Percentiles rank a stretch among this genome's conserved stretches.
Evolutionary conservation across 64 coral and sea anemone species (phyloP).

Genomic region (Montipora capricornis): DNA sequence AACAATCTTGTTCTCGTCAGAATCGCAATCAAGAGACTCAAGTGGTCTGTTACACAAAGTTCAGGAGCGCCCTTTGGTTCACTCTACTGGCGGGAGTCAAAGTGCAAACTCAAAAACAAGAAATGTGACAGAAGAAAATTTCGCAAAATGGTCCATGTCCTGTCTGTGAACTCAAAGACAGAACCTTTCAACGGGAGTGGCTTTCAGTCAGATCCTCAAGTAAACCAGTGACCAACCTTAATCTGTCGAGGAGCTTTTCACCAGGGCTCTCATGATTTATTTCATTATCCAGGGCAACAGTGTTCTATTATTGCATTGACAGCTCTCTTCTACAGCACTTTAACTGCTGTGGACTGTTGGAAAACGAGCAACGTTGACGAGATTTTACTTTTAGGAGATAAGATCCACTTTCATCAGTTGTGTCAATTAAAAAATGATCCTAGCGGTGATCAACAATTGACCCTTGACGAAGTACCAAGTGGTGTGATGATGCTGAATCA

Average conservation of each 20-base stretch:
- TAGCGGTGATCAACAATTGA: not conserved
- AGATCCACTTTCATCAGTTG: not conserved
- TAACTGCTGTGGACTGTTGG: not conserved
- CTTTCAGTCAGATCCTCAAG: not conserved
- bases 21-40: not conserved
- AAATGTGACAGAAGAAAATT: not conserved
- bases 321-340: not conserved
- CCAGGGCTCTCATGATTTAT: not conserved
- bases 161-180: not conserved
- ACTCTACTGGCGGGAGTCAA: not conserved
- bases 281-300: conserved; percentile 1
- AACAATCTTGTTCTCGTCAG: not conserved
- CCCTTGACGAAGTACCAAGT: not conserved
- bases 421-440: not conserved
- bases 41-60: not conserved
- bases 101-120: not conserved
- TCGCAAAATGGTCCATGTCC: not conserved
- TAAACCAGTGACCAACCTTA: not conserved
- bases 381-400: conserved; percentile 14
- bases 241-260: not conserved
- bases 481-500: not conserved
- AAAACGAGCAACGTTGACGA: not conserved
- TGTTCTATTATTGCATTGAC: not conserved
- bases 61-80: not conserved
- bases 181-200: not conserved